phyloP scores from a whole-genome alignment of 2,113 vertebrate species.

The Petroica traversi region DNA sequence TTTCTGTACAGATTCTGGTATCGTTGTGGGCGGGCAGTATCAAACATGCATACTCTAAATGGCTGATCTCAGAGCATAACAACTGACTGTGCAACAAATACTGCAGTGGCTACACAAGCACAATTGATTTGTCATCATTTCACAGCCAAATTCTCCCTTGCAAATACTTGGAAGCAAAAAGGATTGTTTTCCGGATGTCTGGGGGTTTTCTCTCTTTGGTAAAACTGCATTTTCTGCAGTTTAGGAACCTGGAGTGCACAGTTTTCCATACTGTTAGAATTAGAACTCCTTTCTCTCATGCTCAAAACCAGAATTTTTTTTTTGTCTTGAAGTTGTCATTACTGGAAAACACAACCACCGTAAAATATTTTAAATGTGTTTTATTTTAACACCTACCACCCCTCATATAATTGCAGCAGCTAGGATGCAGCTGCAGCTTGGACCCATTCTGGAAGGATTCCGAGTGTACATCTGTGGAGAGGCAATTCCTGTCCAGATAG shows the following conservation, averaged over 20 bases:
- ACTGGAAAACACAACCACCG: neutral
- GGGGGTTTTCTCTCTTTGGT: neutral
- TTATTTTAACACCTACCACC: neutral
- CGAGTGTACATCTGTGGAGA: neutral
- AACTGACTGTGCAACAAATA: neutral
- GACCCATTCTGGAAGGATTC: neutral
- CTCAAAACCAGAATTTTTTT: neutral
- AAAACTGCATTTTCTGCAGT: neutral
- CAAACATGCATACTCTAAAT: neutral
- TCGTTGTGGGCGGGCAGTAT: neutral
- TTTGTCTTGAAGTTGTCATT: neutral
- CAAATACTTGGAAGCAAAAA: neutral
- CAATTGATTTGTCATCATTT: neutral
- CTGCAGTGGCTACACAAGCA: neutral
- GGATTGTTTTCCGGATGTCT: neutral
- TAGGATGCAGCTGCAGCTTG: neutral
- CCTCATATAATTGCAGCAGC: neutral
- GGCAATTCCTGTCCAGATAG: neutral
- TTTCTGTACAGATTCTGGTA: neutral
- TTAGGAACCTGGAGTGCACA: neutral
- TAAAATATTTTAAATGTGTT: neutral
- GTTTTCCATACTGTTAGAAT: neutral
- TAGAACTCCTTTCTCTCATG: neutral
- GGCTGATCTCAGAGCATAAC: neutral
- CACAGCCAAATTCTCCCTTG: neutral